phyloP scores from a whole-genome alignment of 2,113 vertebrate genomes.

The Myodes glareolus region DNA sequence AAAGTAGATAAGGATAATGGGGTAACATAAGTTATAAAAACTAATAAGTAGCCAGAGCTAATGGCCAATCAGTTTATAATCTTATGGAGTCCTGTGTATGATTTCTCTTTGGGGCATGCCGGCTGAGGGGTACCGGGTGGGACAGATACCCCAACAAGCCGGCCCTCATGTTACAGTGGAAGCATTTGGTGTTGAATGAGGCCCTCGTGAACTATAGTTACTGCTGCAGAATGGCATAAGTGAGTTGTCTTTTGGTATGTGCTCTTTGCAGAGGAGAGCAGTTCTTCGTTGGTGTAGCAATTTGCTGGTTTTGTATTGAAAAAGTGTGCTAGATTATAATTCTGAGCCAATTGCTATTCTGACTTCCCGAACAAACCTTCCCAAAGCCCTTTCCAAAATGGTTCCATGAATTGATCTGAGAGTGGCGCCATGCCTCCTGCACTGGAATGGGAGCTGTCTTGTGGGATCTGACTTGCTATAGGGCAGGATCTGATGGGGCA shows the following conservation, averaged over 20 bases:
- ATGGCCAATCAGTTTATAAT: no score
- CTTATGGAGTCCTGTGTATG: no score
- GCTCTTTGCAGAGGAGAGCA: conserved; percentile 25
- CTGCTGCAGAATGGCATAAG: conserved; percentile 65
- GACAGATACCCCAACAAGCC: no score
- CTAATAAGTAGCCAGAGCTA: no score
- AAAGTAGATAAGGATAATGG: no score
- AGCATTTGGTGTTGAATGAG: conserved; percentile 75
- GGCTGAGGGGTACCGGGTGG: no score
- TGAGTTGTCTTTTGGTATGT: conserved; percentile 73
- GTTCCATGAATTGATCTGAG: not conserved
- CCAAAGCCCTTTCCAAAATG: not conserved
- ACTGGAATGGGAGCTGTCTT: not conserved
- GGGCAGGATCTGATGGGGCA: not conserved
- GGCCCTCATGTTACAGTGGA: no score
- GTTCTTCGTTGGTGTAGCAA: conserved; percentile 70
- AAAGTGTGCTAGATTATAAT: conserved; percentile 1
- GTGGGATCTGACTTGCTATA: not conserved
- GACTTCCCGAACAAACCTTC: conserved; percentile 29
- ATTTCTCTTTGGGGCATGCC: no score
- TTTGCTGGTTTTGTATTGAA: conserved; percentile 64
- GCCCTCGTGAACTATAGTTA: conserved; percentile 50
- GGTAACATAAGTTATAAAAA: no score
- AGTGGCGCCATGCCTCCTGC: not conserved
- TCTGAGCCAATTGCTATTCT: conserved; percentile 42